Percentiles rank a stretch among this genome's conserved stretches.
phyloP scores from a whole-genome alignment of 2,888 invertebrate genomes.

The Thereva nobilitata region DNA sequence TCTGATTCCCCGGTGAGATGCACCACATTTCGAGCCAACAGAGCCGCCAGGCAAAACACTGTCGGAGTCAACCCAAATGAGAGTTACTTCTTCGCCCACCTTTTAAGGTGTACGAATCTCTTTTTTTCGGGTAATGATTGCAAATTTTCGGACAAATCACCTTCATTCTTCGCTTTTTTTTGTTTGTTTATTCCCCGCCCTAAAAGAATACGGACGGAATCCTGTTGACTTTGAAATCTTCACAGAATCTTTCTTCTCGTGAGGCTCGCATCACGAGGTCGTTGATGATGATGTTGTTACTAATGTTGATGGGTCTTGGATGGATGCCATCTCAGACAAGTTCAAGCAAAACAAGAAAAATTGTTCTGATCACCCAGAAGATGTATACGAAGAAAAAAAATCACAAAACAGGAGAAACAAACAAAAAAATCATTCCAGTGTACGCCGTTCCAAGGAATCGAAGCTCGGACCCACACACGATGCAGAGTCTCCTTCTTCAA shows the following conservation, averaged over 20 bases:
- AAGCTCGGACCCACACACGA: conserved; percentile 23
- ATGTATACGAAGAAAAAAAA: not conserved
- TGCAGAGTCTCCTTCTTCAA: not conserved
- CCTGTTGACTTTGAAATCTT: not conserved
- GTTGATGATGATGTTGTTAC: conserved; percentile 28
- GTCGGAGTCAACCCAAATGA: too few species aligned
- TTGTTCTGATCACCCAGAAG: conserved; percentile 17
- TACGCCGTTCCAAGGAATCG: too few species aligned
- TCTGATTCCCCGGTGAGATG: too few species aligned
- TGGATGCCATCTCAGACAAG: conserved; percentile 17
- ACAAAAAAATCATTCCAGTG: too few species aligned
- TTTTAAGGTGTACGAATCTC: not conserved
- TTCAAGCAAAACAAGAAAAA: conserved; percentile 18
- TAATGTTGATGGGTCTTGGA: conserved; percentile 27
- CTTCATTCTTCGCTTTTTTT: not conserved
- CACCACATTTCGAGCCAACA: not conserved
- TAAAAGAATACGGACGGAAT: conserved; percentile 11
- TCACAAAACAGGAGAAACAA: not conserved
- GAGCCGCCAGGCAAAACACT: not conserved
- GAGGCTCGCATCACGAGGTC: conserved; percentile 21
- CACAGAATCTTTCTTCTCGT: conserved; percentile 22
- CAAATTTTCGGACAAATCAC: not conserved
- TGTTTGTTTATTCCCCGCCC: conserved; percentile 9
- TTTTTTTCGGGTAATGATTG: conserved; percentile 25
- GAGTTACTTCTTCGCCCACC: not conserved